These are phyloP conservation scores for Calameuta idolon DNA, from an alignment of 2,888 invertebrate genomes.

Conservation along the genomic window DNA sequence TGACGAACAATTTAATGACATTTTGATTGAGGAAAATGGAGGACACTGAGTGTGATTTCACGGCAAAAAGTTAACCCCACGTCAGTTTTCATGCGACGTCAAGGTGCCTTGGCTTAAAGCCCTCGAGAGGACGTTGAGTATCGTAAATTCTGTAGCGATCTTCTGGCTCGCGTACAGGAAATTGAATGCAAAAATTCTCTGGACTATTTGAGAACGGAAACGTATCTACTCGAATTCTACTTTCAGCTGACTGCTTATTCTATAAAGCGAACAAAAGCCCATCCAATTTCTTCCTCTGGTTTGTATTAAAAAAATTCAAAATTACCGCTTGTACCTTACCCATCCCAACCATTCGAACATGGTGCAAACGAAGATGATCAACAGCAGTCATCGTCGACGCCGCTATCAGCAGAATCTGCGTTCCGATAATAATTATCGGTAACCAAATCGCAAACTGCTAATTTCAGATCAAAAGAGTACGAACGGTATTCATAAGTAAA, in stretches of 20 bases:
- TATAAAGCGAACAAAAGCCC: not conserved
- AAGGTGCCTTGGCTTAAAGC: not conserved
- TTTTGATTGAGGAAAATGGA: not conserved
- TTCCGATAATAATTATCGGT: not conserved
- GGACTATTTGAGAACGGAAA: not conserved
- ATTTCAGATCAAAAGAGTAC: not conserved
- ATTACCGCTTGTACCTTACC: not conserved
- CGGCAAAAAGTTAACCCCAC: not conserved
- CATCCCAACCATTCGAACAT: not conserved
- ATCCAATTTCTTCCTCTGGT: not conserved
- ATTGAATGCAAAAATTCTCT: not conserved
- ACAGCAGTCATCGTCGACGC: not conserved
- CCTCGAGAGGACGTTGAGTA: not conserved
- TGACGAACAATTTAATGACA: not conserved
- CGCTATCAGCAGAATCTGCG: not conserved
- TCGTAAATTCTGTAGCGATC: not conserved
- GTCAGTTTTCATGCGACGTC: not conserved
- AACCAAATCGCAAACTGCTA: not conserved
- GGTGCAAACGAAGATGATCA: not conserved
- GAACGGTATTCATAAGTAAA: not conserved
- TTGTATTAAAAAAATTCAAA: not conserved
- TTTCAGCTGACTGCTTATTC: not conserved
- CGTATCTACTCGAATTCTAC: not conserved
- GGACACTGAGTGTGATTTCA: not conserved
- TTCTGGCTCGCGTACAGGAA: not conserved